Evolutionary conservation across 1,140 invertebrate species (phyloP).

Genomic region (Plutomurus gul): DNA sequence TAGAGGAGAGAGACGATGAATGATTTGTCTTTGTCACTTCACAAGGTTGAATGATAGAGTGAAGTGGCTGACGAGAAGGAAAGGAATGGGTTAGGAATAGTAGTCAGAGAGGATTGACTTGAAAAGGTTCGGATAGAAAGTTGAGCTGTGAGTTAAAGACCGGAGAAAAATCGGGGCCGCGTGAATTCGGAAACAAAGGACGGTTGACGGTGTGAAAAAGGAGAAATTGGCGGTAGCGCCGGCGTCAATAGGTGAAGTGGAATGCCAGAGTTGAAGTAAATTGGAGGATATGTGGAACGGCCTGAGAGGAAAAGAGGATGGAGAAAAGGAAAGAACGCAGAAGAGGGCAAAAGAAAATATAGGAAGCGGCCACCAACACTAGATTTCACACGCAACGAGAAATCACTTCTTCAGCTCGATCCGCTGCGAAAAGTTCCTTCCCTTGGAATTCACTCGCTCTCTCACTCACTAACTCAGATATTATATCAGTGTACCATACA

Average conservation of each 20-base stretch:
- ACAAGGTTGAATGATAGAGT: slow-evolving; percentile 11
- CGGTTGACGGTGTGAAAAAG: slow-evolving; percentile 41
- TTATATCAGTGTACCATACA: background rate
- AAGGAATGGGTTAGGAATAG: slow-evolving; percentile 12
- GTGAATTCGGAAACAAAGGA: slow-evolving; percentile 44
- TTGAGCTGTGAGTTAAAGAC: slow-evolving; percentile 35
- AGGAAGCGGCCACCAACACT: slow-evolving; percentile 37
- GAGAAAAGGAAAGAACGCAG: slow-evolving; percentile 30
- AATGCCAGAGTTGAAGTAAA: slow-evolving; percentile 44
- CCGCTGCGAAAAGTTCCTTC: slow-evolving; percentile 17
- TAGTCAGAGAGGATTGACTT: slow-evolving; percentile 5
- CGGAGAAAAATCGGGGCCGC: slow-evolving; percentile 39
- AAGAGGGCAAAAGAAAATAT: slow-evolving; percentile 41
- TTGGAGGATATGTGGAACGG: slow-evolving; percentile 45
- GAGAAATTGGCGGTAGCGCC: slow-evolving; percentile 42
- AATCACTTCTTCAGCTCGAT: slow-evolving; percentile 13
- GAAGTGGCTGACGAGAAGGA: background rate
- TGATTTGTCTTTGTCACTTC: slow-evolving; percentile 26
- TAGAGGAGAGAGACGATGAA: background rate
- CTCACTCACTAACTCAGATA: background rate
- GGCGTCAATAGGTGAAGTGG: slow-evolving; percentile 46
- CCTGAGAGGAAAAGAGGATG: background rate
- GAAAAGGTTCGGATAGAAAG: slow-evolving; percentile 21
- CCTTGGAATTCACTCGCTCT: background rate
- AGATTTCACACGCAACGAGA: slow-evolving; percentile 42